These are phyloP conservation scores for Syngnathus floridae DNA, from an alignment of 2,113 vertebrate genomes.

Conservation along the genomic window DNA sequence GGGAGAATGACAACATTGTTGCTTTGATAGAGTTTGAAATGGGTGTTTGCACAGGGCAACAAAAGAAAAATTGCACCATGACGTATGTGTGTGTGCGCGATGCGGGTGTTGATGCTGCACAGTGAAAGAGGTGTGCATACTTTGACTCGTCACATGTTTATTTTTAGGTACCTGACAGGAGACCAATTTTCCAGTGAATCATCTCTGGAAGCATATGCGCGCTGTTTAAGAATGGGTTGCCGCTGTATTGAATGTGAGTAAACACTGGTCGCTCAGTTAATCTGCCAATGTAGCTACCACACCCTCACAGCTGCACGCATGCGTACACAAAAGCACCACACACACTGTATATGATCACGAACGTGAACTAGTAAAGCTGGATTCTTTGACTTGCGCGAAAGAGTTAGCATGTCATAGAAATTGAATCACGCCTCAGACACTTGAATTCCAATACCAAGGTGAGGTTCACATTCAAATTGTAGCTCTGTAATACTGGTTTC, in stretches of 20 bases:
- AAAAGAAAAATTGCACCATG: constrained; percentile 15
- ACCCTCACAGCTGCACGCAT: neutral
- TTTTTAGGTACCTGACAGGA: constrained; percentile 91
- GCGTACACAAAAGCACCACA: too few species aligned
- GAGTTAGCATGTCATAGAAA: neutral
- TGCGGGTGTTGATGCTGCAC: constrained; percentile 11
- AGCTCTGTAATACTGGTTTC: neutral
- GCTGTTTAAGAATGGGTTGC: constrained; percentile 95
- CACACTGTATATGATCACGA: neutral
- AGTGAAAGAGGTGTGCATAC: neutral
- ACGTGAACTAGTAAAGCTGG: constrained; percentile 32
- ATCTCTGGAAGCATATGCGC: constrained; percentile 93
- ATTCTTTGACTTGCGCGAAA: constrained; percentile 25
- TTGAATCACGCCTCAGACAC: neutral
- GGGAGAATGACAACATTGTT: constrained; percentile 25
- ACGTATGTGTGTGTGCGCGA: neutral
- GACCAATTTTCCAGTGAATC: constrained; percentile 99
- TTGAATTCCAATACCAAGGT: neutral
- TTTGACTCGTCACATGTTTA: constrained; percentile 37
- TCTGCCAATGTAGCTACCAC: constrained; percentile 13
- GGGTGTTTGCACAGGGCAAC: constrained; percentile 25
- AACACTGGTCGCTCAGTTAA: neutral
- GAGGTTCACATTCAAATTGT: neutral
- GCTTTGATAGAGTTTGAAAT: constrained; percentile 40
- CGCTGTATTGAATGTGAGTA: constrained; percentile 92